These are phyloP conservation scores for Lepidurus couesii DNA, from an alignment of 1,140 invertebrate genomes.

Conservation along the genomic window DNA sequence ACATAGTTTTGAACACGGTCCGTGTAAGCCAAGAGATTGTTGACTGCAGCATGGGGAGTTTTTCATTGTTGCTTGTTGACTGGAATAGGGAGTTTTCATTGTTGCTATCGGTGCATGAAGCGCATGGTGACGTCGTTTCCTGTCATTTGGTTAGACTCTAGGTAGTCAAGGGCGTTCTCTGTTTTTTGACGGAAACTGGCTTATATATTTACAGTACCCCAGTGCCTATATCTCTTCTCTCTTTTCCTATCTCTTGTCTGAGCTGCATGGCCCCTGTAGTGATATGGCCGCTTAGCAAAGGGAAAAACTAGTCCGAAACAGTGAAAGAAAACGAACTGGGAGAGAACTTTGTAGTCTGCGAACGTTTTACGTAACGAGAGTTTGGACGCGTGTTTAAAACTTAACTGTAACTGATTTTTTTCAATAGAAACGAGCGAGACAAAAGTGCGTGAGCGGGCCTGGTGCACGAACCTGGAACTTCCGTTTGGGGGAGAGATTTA, in stretches of 20 bases:
- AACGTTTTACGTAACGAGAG: too few relatives aligned
- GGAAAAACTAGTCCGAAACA: too few relatives aligned
- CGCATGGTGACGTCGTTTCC: not conserved
- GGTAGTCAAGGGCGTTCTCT: not conserved
- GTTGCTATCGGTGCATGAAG: not conserved
- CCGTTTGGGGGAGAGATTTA: not conserved
- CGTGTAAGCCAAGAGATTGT: too few relatives aligned
- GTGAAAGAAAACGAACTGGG: too few relatives aligned
- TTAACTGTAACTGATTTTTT: too few relatives aligned
- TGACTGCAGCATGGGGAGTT: too few relatives aligned
- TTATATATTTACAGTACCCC: not conserved
- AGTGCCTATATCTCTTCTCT: not conserved
- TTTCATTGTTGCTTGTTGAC: not conserved
- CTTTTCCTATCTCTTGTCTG: not conserved
- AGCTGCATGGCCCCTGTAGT: not conserved
- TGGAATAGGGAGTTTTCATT: not conserved
- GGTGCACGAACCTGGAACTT: not conserved
- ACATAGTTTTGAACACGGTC: too few relatives aligned
- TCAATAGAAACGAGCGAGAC: not conserved
- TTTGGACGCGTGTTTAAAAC: too few relatives aligned
- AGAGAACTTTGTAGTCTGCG: too few relatives aligned
- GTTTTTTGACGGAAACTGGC: slow-evolving; percentile 15
- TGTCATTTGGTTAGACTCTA: not conserved
- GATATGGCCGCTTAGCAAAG: not conserved
- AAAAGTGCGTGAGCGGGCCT: not conserved